phyloP scores from a whole-genome alignment of 1,140 invertebrate genomes.

The Brachionus calyciflorus region DNA sequence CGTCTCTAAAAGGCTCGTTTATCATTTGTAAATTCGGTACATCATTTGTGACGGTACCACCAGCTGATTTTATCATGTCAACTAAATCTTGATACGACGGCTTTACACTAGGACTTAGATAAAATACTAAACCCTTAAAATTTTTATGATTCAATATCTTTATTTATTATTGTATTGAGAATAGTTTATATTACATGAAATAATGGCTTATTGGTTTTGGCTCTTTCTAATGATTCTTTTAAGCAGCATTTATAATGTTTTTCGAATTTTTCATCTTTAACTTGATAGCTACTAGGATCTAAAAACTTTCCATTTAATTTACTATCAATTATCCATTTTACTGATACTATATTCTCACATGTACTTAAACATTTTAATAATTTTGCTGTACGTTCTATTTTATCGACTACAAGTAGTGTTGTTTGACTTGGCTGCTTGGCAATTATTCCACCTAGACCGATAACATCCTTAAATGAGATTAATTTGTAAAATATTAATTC shows the following conservation, averaged over 20 bases:
- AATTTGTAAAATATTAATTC: background rate
- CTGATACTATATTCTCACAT: constrained; percentile 12
- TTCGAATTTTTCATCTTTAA: constrained; percentile 40
- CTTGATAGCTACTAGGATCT: constrained; percentile 7
- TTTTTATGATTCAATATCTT: too few relatives aligned
- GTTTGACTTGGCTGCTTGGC: constrained; percentile 34
- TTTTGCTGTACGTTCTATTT: constrained; percentile 43
- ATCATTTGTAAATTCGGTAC: background rate
- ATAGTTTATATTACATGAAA: constrained; percentile 7
- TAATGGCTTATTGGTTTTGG: background rate
- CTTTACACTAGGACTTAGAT: constrained; percentile 43
- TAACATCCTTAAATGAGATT: constrained; percentile 17
- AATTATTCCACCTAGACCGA: constrained; percentile 21
- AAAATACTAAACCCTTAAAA: constrained; percentile 30
- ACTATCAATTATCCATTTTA: constrained; percentile 42
- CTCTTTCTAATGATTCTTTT: constrained; percentile 22
- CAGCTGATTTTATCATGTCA: constrained; percentile 35
- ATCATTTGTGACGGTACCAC: constrained; percentile 4
- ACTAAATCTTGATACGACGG: constrained; percentile 26
- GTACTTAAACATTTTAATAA: constrained; percentile 39
- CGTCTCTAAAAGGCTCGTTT: constrained; percentile 15
- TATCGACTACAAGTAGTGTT: constrained; percentile 12
- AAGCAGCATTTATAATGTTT: constrained; percentile 21
- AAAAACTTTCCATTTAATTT: constrained; percentile 32
- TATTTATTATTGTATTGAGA: too few relatives aligned